A percentile compares a stretch with the other conserved stretches of the same genome.
Evolutionary conservation across 2,113 vertebrate genomes (phyloP).

Genomic region (Hydropotes inermis): DNA sequence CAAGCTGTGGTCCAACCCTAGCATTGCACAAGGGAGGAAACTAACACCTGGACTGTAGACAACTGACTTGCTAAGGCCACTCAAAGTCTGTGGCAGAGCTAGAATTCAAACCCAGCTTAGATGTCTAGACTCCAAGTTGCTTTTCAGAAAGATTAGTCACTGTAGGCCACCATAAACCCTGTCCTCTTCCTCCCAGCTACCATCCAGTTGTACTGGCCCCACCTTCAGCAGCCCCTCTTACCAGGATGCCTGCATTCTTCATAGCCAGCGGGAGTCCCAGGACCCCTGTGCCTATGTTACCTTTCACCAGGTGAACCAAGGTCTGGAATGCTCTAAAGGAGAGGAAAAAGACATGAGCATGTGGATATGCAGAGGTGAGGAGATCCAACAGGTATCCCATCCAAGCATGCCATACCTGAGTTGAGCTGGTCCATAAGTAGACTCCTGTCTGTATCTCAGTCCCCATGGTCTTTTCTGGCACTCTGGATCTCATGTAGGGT

Average conservation of each 20-base stretch:
- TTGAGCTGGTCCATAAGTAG: neutral
- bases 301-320: conserved; percentile 94
- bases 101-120: neutral
- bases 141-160: neutral
- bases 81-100: neutral
- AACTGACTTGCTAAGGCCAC: neutral
- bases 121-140: neutral
- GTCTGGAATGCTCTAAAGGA: conserved; percentile 90
- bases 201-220: neutral
- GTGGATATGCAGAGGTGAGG: neutral
- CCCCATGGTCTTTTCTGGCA: neutral
- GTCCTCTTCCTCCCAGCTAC: neutral
- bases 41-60: neutral
- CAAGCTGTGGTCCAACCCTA: neutral
- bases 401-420: fast-evolving
- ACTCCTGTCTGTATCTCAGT: neutral
- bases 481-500: neutral
- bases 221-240: conserved; percentile 73
- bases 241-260: conserved; percentile 96
- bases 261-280: conserved; percentile 94
- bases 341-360: neutral
- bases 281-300: conserved; percentile 94
- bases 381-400: neutral
- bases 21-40: neutral
- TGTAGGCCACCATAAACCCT: neutral